phyloP scores from a whole-genome alignment of 2,797 vertebrate genomes.

The Phataginus tricuspis region DNA sequence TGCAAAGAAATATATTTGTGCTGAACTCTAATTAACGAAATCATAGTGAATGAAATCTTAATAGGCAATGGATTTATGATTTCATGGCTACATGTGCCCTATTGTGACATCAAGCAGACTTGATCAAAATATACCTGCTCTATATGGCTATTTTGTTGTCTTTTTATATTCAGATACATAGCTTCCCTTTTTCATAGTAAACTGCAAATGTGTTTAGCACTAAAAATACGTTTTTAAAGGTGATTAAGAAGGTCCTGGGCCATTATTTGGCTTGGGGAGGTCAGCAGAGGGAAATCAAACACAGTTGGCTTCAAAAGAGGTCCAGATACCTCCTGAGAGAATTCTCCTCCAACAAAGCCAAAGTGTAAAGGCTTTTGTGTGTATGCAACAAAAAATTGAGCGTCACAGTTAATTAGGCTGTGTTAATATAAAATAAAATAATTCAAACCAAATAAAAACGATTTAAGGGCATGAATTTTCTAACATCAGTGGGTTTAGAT shows the following conservation, averaged over 20 bases:
- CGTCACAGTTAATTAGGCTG: background rate
- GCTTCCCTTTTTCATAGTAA: background rate
- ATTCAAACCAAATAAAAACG: background rate
- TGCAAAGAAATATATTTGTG: conserved; percentile 66
- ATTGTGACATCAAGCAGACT: conserved; percentile 54
- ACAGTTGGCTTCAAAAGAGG: background rate
- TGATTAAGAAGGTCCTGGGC: background rate
- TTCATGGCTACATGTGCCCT: conserved; percentile 55
- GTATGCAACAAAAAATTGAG: background rate
- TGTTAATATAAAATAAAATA: conserved; percentile 9
- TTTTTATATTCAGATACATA: conserved; percentile 4
- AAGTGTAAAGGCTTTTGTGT: background rate
- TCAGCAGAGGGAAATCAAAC: conserved; percentile 23
- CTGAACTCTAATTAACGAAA: conserved; percentile 68
- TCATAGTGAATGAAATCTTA: conserved; percentile 59
- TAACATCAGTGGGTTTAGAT: background rate
- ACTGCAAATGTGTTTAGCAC: background rate
- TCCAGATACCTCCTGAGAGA: background rate
- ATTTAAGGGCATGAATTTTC: background rate
- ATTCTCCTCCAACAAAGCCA: background rate
- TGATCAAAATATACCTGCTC: background rate
- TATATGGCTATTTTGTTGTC: background rate
- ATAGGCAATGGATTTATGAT: conserved; percentile 62
- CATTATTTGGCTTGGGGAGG: conserved; percentile 27
- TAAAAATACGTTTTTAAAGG: background rate